phyloP scores from a whole-genome alignment of 2,797 vertebrate species.

The Gephyroberyx darwinii region DNA sequence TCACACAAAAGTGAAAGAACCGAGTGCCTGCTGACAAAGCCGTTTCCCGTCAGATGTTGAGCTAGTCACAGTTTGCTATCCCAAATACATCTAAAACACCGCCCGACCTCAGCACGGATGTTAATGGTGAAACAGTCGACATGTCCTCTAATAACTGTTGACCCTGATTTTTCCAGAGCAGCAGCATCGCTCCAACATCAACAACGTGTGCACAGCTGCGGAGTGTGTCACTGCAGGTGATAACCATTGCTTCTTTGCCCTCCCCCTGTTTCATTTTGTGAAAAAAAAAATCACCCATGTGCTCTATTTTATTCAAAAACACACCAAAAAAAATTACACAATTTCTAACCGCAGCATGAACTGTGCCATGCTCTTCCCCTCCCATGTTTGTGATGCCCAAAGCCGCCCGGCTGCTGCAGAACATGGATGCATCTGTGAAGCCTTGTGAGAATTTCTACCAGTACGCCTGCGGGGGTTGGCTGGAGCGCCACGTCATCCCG shows the following conservation, averaged over 20 bases:
- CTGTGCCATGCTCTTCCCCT: neutral
- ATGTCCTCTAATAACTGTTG: constrained; percentile 38
- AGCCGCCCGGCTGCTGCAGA: constrained; percentile 94
- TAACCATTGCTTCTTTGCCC: constrained; percentile 23
- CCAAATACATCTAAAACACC: neutral
- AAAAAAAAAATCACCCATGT: constrained; percentile 19
- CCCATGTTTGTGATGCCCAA: constrained; percentile 6
- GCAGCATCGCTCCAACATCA: constrained; percentile 62
- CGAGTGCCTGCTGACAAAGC: constrained; percentile 65
- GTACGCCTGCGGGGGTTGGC: constrained; percentile 95
- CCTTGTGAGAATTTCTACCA: constrained; percentile 96
- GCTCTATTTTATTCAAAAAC: neutral
- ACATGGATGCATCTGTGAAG: constrained; percentile 88
- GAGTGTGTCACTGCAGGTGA: constrained; percentile 94
- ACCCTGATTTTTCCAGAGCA: constrained; percentile 75
- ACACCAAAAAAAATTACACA: neutral
- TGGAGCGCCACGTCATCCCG: constrained; percentile 90
- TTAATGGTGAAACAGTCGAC: constrained; percentile 20
- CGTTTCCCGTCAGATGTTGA: constrained; percentile 33
- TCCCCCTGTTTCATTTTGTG: constrained; percentile 23
- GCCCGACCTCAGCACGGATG: constrained; percentile 14
- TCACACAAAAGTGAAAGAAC: constrained; percentile 63
- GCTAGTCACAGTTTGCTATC: constrained; percentile 10
- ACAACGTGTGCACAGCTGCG: constrained; percentile 84
- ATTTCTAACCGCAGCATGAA: neutral